A percentile compares a stretch with the other conserved stretches of the same genome.
These are phyloP conservation scores for Sinocyclocheilus grahami DNA, from an alignment of 2,113 vertebrate species.

Conservation along the genomic window DNA sequence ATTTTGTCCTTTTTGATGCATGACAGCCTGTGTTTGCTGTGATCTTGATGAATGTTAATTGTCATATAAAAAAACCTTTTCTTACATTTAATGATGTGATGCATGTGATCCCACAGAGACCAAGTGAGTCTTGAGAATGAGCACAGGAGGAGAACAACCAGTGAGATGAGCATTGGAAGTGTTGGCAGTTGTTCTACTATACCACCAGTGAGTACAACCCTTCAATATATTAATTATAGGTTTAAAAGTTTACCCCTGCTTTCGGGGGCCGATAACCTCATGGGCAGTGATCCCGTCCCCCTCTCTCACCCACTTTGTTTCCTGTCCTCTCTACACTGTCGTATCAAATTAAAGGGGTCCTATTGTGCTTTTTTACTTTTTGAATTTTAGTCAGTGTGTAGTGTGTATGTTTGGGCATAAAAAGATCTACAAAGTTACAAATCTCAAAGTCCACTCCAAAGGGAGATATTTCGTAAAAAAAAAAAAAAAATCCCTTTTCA, in stretches of 20 bases:
- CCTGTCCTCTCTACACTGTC: no score
- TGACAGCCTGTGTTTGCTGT: not conserved
- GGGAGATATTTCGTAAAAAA: no score
- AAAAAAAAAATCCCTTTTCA: no score
- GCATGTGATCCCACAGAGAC: slow-evolving; percentile 71
- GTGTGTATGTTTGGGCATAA: no score
- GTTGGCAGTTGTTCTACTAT: slow-evolving; percentile 89
- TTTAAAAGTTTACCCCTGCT: not conserved
- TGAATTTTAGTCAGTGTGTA: no score
- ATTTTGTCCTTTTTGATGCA: not conserved
- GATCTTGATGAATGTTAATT: not conserved
- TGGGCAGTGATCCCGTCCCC: no score
- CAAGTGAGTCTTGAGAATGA: slow-evolving; percentile 73
- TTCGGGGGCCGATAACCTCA: not conserved
- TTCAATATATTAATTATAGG: not conserved
- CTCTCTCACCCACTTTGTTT: no score
- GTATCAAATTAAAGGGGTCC: no score
- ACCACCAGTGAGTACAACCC: slow-evolving; percentile 78
- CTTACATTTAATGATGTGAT: not conserved
- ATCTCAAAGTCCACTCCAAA: no score
- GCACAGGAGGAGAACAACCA: slow-evolving; percentile 81
- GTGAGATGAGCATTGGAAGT: slow-evolving; percentile 79
- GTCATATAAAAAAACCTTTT: not conserved
- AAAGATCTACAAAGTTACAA: no score
- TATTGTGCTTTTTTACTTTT: no score